A percentile compares a stretch with the other conserved stretches of the same genome.
phyloP scores from a whole-genome alignment of 2,113 vertebrate species.

The Pseudolaguvia tuberculata region DNA sequence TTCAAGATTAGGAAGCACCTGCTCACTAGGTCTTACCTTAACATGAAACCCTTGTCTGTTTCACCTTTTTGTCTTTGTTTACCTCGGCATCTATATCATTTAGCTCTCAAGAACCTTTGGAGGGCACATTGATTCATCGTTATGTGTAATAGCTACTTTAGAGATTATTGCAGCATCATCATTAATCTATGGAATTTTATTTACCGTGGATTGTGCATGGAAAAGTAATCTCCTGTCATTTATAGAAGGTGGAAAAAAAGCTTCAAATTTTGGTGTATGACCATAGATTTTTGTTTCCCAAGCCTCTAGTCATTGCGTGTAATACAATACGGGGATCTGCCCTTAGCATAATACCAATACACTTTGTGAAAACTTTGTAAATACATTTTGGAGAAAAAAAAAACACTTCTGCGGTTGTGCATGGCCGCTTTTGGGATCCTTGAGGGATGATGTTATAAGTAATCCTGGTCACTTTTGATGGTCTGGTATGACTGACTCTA shows the following conservation, averaged over 20 bases:
- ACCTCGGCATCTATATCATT: neutral
- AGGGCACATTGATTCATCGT: slow-evolving; percentile 39
- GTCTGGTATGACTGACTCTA: slow-evolving; percentile 54
- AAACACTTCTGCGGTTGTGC: neutral
- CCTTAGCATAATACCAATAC: neutral
- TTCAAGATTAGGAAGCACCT: neutral
- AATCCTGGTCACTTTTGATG: slow-evolving; percentile 35
- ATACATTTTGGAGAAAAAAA: neutral
- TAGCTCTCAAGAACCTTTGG: slow-evolving; percentile 22
- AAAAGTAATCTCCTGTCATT: slow-evolving; percentile 47
- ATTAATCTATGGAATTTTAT: slow-evolving; percentile 45
- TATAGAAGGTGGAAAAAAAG: slow-evolving; percentile 29
- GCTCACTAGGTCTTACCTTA: neutral
- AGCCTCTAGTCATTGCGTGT: neutral
- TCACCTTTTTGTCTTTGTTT: slow-evolving; percentile 10
- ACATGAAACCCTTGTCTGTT: neutral
- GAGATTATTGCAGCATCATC: slow-evolving; percentile 42
- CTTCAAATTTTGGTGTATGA: slow-evolving; percentile 29
- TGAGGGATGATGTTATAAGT: slow-evolving; percentile 31
- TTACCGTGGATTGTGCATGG: slow-evolving; percentile 44
- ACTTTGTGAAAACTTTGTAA: neutral
- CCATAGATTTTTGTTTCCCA: neutral
- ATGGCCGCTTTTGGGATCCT: neutral
- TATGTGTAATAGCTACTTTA: slow-evolving; percentile 47
- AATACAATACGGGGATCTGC: neutral